Conservation (phyloP, 2,888 invertebrate genomes). For the Cantharis rufa region DNA sequence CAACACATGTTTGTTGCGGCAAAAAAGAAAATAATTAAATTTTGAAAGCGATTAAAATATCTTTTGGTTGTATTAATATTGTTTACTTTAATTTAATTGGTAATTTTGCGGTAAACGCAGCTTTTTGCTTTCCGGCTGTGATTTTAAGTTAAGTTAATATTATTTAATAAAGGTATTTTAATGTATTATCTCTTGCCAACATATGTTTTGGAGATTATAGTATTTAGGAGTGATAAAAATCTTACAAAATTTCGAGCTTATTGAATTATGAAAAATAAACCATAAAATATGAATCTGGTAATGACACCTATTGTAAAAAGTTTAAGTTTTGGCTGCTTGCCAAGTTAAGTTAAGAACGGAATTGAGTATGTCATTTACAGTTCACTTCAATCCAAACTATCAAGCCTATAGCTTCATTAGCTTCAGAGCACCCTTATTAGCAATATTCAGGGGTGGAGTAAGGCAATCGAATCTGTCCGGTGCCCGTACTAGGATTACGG, state of each 20-base stretch:
- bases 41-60: too few relatives aligned
- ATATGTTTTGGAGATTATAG: background rate
- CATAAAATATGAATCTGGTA: background rate
- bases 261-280: background rate
- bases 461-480: background rate
- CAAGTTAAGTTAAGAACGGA: background rate
- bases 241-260: background rate
- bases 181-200: too few relatives aligned
- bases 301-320: background rate
- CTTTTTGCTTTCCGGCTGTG: too few relatives aligned
- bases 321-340: background rate
- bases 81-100: too few relatives aligned
- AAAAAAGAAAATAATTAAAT: too few relatives aligned
- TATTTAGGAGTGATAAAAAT: background rate
- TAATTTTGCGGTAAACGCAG: too few relatives aligned
- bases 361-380: background rate
- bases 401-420: background rate
- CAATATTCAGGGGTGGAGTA: background rate
- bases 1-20: too few relatives aligned
- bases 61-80: too few relatives aligned
- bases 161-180: too few relatives aligned
- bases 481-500: background rate
- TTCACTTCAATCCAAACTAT: background rate
- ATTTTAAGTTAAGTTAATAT: too few relatives aligned
- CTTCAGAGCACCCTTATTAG: background rate